Evolutionary conservation across 2,797 vertebrate species (phyloP).

Genomic region (Onychomys leucogaster): DNA sequence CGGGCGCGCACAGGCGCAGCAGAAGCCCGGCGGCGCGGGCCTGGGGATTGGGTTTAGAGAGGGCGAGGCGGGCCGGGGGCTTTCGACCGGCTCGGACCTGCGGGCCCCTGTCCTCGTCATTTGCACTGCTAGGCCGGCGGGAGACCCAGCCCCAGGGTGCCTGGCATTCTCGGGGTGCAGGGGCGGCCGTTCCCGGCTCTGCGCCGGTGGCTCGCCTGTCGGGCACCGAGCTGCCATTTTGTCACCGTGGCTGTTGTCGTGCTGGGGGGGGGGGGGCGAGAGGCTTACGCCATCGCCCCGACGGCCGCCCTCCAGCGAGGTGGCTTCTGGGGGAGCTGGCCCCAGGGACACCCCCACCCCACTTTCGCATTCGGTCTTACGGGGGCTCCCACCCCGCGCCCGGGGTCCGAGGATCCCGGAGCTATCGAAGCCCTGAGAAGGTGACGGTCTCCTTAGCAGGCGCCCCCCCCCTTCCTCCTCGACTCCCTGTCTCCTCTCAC

Average conservation of each 20-base stretch:
- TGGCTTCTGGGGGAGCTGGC: neutral
- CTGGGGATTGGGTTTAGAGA: slow-evolving; percentile 9
- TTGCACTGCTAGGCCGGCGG: neutral
- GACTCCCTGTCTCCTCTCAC: neutral
- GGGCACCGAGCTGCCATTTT: slow-evolving; percentile 88
- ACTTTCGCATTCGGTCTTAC: neutral
- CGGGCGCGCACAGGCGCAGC: neutral
- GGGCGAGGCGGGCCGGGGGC: slow-evolving; percentile 2
- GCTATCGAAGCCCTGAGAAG: neutral
- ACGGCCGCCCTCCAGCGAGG: slow-evolving; percentile 45
- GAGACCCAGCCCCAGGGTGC: slow-evolving; percentile 35
- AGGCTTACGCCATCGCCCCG: slow-evolving; percentile 72
- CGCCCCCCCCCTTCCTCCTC: neutral
- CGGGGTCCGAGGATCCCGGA: neutral
- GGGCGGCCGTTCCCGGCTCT: slow-evolving; percentile 15
- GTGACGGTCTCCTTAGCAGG: neutral
- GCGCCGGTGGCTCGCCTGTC: slow-evolving; percentile 82
- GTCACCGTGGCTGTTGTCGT: slow-evolving; percentile 83
- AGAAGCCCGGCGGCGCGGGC: neutral
- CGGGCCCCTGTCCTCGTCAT: neutral
- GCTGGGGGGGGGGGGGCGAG: neutral
- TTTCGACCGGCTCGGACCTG: neutral
- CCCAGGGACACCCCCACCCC: neutral
- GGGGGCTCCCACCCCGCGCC: neutral
- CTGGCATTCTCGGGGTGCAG: slow-evolving; percentile 20